phyloP scores from a whole-genome alignment of 2,113 vertebrate genomes.

The Sula dactylatra region DNA sequence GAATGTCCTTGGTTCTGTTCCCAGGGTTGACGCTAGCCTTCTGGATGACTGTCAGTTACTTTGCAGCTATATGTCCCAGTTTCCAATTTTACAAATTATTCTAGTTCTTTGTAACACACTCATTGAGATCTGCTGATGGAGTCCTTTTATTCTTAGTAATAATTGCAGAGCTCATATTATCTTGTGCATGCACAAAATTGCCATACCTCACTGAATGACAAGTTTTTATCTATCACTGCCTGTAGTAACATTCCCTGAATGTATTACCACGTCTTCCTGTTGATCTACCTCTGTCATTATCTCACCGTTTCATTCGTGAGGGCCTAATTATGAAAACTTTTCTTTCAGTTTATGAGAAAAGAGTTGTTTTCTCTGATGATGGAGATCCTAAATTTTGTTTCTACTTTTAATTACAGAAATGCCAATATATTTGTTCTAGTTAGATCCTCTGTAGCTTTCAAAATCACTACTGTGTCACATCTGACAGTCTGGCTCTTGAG shows the following conservation, averaged over 20 bases:
- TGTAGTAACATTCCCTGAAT: not conserved
- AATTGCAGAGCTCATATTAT: not conserved
- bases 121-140: conserved; percentile 50
- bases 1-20: conserved; percentile 47
- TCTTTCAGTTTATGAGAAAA: not conserved
- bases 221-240: not conserved
- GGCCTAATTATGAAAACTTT: not conserved
- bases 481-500: not conserved
- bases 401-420: not conserved
- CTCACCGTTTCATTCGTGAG: not conserved
- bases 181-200: not conserved
- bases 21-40: conserved; percentile 11
- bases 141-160: conserved; percentile 26
- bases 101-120: not conserved
- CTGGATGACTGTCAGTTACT: conserved; percentile 33
- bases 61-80: not conserved
- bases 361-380: not conserved
- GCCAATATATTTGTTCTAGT: not conserved
- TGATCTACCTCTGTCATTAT: not conserved
- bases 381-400: not conserved
- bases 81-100: not conserved
- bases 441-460: not conserved
- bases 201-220: not conserved
- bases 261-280: not conserved
- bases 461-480: not conserved